A percentile compares a stretch with the other conserved stretches of the same genome.
These are phyloP conservation scores for Manis javanica DNA, from an alignment of 2,797 vertebrate species.

Conservation along the genomic window DNA sequence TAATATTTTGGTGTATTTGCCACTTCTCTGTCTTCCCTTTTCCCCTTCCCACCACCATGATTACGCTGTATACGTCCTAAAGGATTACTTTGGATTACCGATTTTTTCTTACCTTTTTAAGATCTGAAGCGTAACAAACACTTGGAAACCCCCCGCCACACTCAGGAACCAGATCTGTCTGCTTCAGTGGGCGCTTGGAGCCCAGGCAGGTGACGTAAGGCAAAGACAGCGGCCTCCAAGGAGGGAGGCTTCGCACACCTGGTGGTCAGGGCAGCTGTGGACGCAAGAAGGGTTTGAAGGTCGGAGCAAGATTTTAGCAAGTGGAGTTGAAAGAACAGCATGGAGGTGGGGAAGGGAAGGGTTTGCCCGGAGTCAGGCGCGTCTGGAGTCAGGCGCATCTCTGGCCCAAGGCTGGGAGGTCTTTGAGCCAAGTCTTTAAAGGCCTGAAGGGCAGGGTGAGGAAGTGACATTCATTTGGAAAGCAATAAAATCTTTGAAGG, in stretches of 20 bases:
- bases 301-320: background rate
- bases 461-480: background rate
- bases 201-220: background rate
- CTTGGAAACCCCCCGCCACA: background rate
- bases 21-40: background rate
- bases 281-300: background rate
- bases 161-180: background rate
- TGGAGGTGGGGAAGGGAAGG: background rate
- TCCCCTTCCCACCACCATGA: background rate
- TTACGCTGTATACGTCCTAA: background rate
- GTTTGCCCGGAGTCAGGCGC: background rate
- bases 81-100: background rate
- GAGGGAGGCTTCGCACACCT: background rate
- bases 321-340: background rate
- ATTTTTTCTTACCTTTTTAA: background rate
- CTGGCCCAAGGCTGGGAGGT: rapidly evolving
- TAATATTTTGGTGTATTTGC: background rate
- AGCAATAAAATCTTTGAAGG: background rate
- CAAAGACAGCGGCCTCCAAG: background rate
- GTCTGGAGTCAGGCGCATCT: background rate
- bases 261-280: background rate
- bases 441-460: background rate
- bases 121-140: background rate
- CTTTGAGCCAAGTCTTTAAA: background rate
- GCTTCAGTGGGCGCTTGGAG: background rate